Evolutionary conservation across 2,888 invertebrate species (phyloP), one percentile per base, ranked within the genome.

Genomic region (Tetramorium bicarinatum): DNA sequence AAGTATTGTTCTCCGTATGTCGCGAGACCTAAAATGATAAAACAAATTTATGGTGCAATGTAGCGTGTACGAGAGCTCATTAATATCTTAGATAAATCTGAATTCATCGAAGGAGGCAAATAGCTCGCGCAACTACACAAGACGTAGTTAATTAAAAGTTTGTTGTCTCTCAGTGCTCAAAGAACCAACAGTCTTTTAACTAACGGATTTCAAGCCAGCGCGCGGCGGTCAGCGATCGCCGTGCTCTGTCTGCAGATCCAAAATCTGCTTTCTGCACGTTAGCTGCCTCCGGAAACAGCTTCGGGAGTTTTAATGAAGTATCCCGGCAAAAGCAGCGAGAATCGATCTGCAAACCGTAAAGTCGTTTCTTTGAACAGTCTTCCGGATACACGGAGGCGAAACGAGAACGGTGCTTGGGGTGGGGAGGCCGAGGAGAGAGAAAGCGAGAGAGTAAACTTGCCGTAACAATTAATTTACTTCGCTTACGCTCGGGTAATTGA

Each of bases 381-480:
- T 79, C 61, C 61, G 71, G 83, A 82, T 82, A 79, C 59, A 72
- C 64, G 44, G n/a, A n/a, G 62, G 47, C 66, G 13, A 83, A 52
- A 76, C 29, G 83, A 72, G 59, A 56, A 47, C 21, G 38, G 13
- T 15, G 13, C 38, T 67, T 54, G n/a, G 52, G n/a, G 54, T 52
- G 49, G 64, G 80, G 62, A 67, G 54, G 29, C 44, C 29, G 72
- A 25, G n/a, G 69, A 21, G 56, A 67, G 54, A 67, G 69, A 87
- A 67, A 77, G 66, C 59, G 71, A 54, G 71, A 74, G 72, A 83
- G 69, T 66, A 82, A 77, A 86, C 87, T 82, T 84, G 83, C 83
- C 87, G 87, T 87, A 90, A 90, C 91, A 91, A 92, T 92, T 92
- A 92, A 92, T 92, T 92, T 90, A 91, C 91, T 89, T 90, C 90